Evolutionary conservation across 2,113 vertebrate species (phyloP).

Genomic region (Zingel zingel): DNA sequence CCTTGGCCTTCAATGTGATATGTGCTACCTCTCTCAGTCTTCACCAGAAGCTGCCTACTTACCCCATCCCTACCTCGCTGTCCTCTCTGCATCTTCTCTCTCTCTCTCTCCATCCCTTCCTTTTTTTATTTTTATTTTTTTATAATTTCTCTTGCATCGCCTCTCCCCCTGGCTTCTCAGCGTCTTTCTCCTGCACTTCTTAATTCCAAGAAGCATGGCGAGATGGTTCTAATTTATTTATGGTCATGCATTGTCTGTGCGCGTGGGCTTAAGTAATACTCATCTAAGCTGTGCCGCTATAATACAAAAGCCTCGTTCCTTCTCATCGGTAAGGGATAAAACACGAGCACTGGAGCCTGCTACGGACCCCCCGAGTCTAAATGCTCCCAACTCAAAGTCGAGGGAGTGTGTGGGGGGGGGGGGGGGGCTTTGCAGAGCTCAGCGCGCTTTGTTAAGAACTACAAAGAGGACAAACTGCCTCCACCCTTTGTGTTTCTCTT

Average conservation of each 20-base stretch:
- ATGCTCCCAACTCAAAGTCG: slow-evolving; percentile 34
- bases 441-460: slow-evolving; percentile 50
- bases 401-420: background rate
- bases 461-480: slow-evolving; percentile 49
- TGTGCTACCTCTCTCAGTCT: slow-evolving; percentile 60
- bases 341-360: slow-evolving; percentile 60
- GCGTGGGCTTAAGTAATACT: slow-evolving; percentile 80
- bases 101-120: background rate
- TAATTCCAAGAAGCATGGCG: slow-evolving; percentile 56
- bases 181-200: slow-evolving; percentile 56
- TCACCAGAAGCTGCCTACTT: slow-evolving; percentile 53
- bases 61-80: background rate
- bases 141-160: slow-evolving; percentile 42
- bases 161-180: slow-evolving; percentile 41
- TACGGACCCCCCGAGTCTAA: slow-evolving; percentile 53
- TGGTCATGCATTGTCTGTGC: slow-evolving; percentile 72
- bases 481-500: slow-evolving; percentile 18
- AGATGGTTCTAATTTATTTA: slow-evolving; percentile 78
- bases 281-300: slow-evolving; percentile 68
- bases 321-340: slow-evolving; percentile 68
- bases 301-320: slow-evolving; percentile 71
- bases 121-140: background rate
- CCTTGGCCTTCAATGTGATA: slow-evolving; percentile 69
- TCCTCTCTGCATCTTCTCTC: background rate
- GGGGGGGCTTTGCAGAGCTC: slow-evolving; percentile 35